Conservation (phyloP, 2,888 invertebrate genomes). For the Gryllus longicercus region DNA sequence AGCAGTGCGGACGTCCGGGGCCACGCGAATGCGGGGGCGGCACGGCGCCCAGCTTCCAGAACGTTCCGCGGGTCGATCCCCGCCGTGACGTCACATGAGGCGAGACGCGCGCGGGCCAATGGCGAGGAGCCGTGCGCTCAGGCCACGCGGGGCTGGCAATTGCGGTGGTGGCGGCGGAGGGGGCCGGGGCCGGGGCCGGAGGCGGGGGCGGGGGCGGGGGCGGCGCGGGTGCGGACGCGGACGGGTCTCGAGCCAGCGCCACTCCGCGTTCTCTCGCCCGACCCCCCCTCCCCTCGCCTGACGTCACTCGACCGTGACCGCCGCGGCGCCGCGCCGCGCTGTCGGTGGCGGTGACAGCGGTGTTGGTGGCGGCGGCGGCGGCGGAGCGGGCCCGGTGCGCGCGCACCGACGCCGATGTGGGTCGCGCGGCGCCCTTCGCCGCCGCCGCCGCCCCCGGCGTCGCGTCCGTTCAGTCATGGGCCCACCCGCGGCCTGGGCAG, state of each 20-base stretch:
- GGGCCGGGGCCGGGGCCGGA: background rate
- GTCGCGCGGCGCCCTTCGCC: background rate
- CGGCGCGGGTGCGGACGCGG: background rate
- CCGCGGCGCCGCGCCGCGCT: background rate
- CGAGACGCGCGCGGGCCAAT: background rate
- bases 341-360: background rate
- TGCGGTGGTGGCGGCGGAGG: background rate
- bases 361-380: background rate
- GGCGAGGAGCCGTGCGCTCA: background rate
- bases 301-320: background rate
- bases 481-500: no score
- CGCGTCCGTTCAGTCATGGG: no score
- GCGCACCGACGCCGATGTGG: background rate
- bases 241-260: background rate
- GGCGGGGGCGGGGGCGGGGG: background rate
- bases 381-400: background rate
- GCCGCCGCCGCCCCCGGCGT: background rate
- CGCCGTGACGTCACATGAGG: constrained; percentile 10
- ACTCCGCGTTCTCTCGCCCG: background rate
- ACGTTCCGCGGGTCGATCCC: constrained; percentile 17
- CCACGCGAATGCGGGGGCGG: background rate
- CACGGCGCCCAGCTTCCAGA: background rate
- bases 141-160: background rate
- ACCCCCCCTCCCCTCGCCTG: background rate
- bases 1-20: background rate